These are phyloP conservation scores for Pseudomyrmex pallidus DNA, from an alignment of 1,140 invertebrate genomes.

Conservation along the genomic window DNA sequence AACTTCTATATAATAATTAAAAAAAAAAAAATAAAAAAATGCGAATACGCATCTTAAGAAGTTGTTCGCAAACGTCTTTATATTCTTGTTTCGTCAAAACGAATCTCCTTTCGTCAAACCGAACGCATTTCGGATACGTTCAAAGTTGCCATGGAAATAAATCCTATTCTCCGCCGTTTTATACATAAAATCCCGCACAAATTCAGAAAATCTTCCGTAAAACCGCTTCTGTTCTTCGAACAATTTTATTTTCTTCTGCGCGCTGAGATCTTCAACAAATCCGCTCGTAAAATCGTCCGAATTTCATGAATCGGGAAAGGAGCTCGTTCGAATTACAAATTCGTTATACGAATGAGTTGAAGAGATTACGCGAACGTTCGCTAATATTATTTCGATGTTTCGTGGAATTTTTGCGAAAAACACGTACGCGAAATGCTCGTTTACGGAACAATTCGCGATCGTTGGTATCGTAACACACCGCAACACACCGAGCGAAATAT, in stretches of 20 bases:
- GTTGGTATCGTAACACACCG: conserved; percentile 11
- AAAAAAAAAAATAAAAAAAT: no score
- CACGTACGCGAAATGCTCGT: conserved; percentile 3
- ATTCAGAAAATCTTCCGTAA: conserved; percentile 26
- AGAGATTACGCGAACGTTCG: not conserved
- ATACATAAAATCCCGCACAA: conserved; percentile 31
- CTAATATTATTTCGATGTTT: no score
- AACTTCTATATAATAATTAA: no score
- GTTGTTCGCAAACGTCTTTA: not conserved
- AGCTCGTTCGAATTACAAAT: no score
- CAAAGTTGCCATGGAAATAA: conserved; percentile 12
- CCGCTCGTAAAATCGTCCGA: not conserved
- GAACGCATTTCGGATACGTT: not conserved
- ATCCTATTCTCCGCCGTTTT: not conserved
- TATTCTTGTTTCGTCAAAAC: conserved; percentile 4
- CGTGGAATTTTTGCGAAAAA: not conserved
- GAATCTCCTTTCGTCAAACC: conserved; percentile 14
- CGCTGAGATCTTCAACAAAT: not conserved
- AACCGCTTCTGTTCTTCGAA: not conserved
- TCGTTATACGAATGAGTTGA: conserved; percentile 2
- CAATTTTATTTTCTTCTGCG: conserved; percentile 13
- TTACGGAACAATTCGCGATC: conserved; percentile 18
- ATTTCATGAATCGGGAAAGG: conserved; percentile 17
- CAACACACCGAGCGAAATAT: conserved; percentile 37
- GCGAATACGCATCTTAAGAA: no score